Percentiles rank a stretch among this genome's conserved stretches.
Evolutionary conservation across 2,797 vertebrate species (phyloP).

Genomic region (Tragelaphus oryx): DNA sequence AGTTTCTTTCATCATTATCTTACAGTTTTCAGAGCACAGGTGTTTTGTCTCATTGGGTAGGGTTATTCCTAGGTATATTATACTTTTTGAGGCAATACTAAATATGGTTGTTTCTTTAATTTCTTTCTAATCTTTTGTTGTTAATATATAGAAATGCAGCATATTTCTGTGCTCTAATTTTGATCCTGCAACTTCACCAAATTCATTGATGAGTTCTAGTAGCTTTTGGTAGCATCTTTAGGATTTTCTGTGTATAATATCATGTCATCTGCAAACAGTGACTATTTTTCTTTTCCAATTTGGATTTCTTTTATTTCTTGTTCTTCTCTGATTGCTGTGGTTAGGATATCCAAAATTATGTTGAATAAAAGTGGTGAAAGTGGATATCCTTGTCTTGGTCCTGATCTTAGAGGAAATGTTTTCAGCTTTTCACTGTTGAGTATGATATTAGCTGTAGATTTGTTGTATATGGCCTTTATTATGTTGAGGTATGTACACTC

Average conservation of each 20-base stretch:
- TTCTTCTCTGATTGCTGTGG: neutral
- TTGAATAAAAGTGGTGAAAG: neutral
- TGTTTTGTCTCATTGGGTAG: neutral
- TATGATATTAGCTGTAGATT: neutral
- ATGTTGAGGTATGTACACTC: neutral
- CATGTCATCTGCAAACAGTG: neutral
- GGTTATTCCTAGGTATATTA: neutral
- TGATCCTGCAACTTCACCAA: neutral
- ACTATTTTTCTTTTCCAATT: neutral
- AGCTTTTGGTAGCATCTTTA: neutral
- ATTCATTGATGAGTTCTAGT: neutral
- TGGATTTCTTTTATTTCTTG: neutral
- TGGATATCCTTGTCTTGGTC: neutral
- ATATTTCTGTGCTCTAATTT: neutral
- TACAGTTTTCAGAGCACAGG: neutral
- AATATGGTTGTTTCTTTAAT: neutral
- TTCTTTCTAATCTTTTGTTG: neutral
- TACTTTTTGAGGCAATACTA: neutral
- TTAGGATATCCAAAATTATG: neutral
- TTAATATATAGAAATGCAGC: neutral
- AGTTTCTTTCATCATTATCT: neutral
- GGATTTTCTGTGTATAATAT: neutral
- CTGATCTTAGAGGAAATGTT: neutral
- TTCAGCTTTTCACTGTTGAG: neutral
- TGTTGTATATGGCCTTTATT: neutral